Conservation (phyloP, 2,113 vertebrate species). For the Castor canadensis region DNA sequence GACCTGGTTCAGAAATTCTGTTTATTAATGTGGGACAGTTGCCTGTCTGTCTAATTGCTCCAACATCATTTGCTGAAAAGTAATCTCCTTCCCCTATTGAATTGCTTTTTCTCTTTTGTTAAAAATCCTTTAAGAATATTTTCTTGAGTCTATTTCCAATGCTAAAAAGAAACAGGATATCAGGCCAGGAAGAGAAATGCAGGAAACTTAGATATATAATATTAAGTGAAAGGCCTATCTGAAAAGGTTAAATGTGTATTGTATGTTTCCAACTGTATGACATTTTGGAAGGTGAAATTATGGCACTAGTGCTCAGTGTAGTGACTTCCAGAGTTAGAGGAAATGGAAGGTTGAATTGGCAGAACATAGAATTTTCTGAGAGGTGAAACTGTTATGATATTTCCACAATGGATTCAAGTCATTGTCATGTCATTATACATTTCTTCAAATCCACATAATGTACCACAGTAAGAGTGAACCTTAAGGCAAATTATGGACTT, state of each 20-base stretch:
- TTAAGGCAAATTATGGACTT: background rate
- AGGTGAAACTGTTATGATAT: background rate
- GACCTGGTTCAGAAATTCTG: background rate
- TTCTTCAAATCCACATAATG: background rate
- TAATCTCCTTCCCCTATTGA: background rate
- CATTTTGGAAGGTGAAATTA: background rate
- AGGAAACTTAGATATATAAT: background rate
- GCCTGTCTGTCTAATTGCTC: background rate
- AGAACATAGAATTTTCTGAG: background rate
- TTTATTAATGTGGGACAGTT: background rate
- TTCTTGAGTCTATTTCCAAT: background rate
- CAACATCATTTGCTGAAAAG: background rate
- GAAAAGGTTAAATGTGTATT: background rate
- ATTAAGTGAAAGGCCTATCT: background rate
- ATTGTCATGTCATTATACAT: background rate
- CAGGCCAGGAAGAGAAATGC: background rate
- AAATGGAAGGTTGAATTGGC: background rate
- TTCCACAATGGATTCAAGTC: too few relatives aligned
- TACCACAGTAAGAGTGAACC: background rate
- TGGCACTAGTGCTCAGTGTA: background rate
- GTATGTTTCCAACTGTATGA: background rate
- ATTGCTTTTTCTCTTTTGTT: background rate
- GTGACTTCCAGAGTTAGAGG: background rate
- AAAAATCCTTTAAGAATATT: background rate
- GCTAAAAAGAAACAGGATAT: background rate